A percentile compares a stretch with the other conserved stretches of the same genome.
These are phyloP conservation scores for Brachycybe producta DNA, from an alignment of 2,888 invertebrate genomes.

Conservation along the genomic window DNA sequence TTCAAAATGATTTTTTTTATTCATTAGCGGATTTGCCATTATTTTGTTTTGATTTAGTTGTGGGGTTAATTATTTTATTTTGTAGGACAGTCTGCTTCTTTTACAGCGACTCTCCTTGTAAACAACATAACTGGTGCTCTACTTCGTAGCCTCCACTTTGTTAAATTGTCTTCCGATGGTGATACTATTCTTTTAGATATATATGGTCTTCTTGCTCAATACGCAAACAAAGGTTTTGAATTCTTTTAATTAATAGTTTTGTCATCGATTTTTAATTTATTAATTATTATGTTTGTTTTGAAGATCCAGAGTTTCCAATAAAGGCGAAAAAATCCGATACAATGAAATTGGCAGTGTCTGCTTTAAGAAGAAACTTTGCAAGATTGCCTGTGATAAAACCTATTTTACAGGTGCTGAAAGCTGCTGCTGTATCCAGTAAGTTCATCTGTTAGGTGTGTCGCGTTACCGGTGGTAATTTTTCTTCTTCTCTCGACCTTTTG, in stretches of 20 bases:
- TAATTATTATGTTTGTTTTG: neutral
- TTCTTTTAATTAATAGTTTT: neutral
- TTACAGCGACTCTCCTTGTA: neutral
- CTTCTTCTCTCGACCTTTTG: neutral
- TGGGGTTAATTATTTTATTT: too few relatives aligned
- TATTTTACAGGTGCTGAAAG: slow-evolving; percentile 7
- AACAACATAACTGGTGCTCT: slow-evolving; percentile 9
- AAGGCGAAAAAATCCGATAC: slow-evolving; percentile 11
- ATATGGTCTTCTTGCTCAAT: slow-evolving; percentile 11
- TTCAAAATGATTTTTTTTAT: neutral
- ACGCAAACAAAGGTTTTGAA: slow-evolving; percentile 10
- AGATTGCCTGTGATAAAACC: slow-evolving; percentile 8
- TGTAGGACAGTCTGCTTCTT: neutral
- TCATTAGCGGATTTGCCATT: neutral
- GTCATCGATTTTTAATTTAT: neutral
- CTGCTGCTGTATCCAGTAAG: slow-evolving; percentile 1
- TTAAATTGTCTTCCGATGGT: slow-evolving; percentile 4
- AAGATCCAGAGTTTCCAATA: slow-evolving; percentile 11
- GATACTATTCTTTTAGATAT: slow-evolving; percentile 13
- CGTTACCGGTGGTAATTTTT: neutral
- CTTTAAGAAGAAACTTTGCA: slow-evolving; percentile 7
- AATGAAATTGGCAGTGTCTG: slow-evolving; percentile 2
- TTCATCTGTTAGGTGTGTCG: neutral
- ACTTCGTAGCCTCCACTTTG: slow-evolving; percentile 8
- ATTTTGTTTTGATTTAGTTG: neutral